These are phyloP conservation scores for Octodonta nipae DNA, from an alignment of 2,888 invertebrate genomes.

Conservation along the genomic window DNA sequence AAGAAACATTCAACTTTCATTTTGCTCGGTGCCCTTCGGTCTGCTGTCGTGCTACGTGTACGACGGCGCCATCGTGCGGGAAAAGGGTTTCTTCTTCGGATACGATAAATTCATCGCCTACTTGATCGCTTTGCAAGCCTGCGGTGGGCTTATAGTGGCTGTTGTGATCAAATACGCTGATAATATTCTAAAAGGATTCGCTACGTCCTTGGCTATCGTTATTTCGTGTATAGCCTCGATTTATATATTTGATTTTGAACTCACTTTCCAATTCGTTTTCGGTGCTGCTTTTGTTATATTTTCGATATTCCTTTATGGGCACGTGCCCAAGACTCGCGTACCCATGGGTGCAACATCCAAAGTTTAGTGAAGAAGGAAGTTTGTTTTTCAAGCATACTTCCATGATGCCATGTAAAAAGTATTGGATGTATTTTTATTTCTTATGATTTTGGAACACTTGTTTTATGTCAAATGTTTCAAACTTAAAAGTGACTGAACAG, in stretches of 20 bases:
- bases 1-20: constrained; percentile 90
- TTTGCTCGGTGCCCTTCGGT: constrained; percentile 83
- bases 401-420: no score
- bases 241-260: constrained; percentile 76
- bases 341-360: constrained; percentile 24
- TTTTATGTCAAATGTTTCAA: no score
- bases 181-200: constrained; percentile 96
- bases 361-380: constrained; percentile 15
- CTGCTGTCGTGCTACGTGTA: constrained; percentile 62
- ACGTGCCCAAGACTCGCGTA: constrained; percentile 43
- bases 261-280: constrained; percentile 72
- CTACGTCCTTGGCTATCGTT: constrained; percentile 92
- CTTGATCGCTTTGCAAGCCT: constrained; percentile 78
- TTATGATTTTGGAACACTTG: no score
- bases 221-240: constrained; percentile 89
- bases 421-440: no score
- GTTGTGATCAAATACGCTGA: constrained; percentile 98
- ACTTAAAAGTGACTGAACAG: no score
- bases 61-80: constrained; percentile 44
- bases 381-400: no score
- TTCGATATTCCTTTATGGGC: constrained; percentile 88
- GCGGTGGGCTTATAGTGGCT: constrained; percentile 92
- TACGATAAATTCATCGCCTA: constrained; percentile 79
- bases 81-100: constrained; percentile 63
- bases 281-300: constrained; percentile 83